Evolutionary conservation across 2,113 vertebrate species (phyloP).

Genomic region (Bos taurus): ARS-UCD2.0 NC_037328.1:139803001-139803500

Average conservation of each 20-base stretch:
- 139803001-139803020: background rate
- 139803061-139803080: background rate
- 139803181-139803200: background rate
- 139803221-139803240: background rate
- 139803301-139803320: background rate
- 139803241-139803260: background rate
- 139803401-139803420: background rate
- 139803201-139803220: background rate
- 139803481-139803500: rapidly evolving
- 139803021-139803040: background rate
- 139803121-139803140: background rate
- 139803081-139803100: too few species aligned
- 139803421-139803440: rapidly evolving
- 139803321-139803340: background rate
- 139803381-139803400: background rate
- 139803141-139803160: background rate
- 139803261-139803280: background rate
- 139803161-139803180: rapidly evolving
- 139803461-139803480: rapidly evolving
- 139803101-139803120: background rate
- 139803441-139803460: too few species aligned
- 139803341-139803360: background rate
- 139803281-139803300: background rate
- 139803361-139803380: too few species aligned
- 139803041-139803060: background rate